Evolutionary conservation across 2,797 vertebrate species (phyloP).

Genomic region (Mormyrops boulengeri): DNA sequence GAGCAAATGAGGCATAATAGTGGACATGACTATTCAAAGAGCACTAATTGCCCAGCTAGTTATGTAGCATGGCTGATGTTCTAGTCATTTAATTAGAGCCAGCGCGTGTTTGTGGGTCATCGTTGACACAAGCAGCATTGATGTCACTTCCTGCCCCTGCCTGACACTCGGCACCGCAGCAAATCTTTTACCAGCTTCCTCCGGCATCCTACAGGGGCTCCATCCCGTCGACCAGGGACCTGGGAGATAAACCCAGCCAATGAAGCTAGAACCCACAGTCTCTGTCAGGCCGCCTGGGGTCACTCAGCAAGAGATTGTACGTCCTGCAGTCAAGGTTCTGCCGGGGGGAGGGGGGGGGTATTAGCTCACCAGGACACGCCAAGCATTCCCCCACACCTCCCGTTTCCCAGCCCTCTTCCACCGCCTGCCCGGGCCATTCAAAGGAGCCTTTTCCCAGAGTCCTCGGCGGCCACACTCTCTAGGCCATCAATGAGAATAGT

Average conservation of each 20-base stretch:
- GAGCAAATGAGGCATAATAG: slow-evolving; percentile 22
- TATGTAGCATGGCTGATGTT: slow-evolving; percentile 25
- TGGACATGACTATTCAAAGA: slow-evolving; percentile 38
- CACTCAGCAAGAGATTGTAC: not conserved
- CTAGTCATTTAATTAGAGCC: slow-evolving; percentile 16
- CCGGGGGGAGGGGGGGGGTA: slow-evolving; percentile 34
- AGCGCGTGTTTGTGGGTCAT: not conserved
- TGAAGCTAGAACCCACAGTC: too few relatives aligned
- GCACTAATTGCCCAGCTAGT: slow-evolving; percentile 34
- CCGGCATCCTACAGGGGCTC: not conserved
- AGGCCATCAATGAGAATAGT: slow-evolving; percentile 60
- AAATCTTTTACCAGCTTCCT: not conserved
- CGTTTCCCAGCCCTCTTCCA: slow-evolving; percentile 50
- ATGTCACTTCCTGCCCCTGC: slow-evolving; percentile 6
- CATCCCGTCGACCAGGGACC: not conserved
- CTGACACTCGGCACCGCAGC: not conserved
- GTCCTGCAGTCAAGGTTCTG: slow-evolving; percentile 32
- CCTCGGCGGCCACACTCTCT: slow-evolving; percentile 57
- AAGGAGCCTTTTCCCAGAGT: slow-evolving; percentile 52
- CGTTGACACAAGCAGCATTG: not conserved
- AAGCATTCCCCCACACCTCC: slow-evolving; percentile 64
- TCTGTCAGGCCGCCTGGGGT: not conserved
- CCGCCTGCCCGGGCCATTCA: slow-evolving; percentile 47
- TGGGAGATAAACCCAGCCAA: not conserved
- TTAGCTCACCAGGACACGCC: slow-evolving; percentile 51